Evolutionary conservation across 2,113 vertebrate species (phyloP).

Genomic region (Hippocampus guttulatus): DNA sequence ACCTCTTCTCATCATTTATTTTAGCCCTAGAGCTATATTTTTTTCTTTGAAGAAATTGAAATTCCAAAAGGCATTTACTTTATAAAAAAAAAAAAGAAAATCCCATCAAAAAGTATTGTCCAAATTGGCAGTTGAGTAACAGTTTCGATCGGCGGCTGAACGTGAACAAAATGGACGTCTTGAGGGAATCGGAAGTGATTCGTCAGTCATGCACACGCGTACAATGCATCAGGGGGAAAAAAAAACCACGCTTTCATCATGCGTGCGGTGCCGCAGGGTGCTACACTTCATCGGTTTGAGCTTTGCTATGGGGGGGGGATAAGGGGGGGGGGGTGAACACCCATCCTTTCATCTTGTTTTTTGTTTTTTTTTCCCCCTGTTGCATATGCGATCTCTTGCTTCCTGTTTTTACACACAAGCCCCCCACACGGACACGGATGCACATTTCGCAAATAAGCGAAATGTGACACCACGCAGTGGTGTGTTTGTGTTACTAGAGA

Average conservation of each 20-base stretch:
- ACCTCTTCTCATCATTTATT: too few relatives aligned
- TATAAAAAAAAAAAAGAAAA: not conserved
- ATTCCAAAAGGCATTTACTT: not conserved
- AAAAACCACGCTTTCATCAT: slow-evolving; percentile 67
- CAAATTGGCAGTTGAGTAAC: not conserved
- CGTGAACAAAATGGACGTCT: not conserved
- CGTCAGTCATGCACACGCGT: slow-evolving; percentile 6
- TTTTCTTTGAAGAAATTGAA: not conserved
- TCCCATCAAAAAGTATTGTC: not conserved
- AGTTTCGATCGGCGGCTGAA: not conserved
- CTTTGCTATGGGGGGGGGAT: slow-evolving; percentile 47
- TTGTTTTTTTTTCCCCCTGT: not conserved
- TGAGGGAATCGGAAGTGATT: not conserved
- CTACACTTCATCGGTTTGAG: slow-evolving; percentile 64
- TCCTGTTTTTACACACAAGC: slow-evolving; percentile 40
- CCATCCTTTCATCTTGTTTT: slow-evolving; percentile 53
- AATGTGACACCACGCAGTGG: slow-evolving; percentile 35
- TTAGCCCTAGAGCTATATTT: not conserved
- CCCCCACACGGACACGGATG: slow-evolving; percentile 21
- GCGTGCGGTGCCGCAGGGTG: slow-evolving; percentile 54
- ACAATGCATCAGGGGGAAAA: slow-evolving; percentile 12
- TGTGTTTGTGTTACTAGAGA: not conserved
- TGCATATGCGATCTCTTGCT: slow-evolving; percentile 33
- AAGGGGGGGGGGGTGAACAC: not conserved
- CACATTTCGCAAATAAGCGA: slow-evolving; percentile 61